A percentile compares a stretch with the other conserved stretches of the same genome.
Conservation (phyloP, 2,888 invertebrate genomes). For the Drosophila quasianomalipes region DNA sequence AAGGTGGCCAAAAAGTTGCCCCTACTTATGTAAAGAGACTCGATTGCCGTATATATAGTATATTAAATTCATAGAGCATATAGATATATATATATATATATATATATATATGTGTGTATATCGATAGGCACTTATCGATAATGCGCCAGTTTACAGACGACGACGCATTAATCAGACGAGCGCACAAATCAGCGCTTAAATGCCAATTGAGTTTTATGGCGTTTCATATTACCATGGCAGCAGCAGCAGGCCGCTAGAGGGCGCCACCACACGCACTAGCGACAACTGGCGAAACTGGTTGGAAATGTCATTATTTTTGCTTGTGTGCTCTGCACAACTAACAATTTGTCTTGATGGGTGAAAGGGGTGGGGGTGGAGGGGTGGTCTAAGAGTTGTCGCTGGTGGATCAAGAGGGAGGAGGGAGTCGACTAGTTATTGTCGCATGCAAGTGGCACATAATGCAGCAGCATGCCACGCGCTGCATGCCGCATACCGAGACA, state of each 20-base stretch:
- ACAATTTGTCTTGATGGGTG: conserved; percentile 61
- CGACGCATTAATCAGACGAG: conserved; percentile 60
- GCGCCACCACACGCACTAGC: conserved; percentile 32
- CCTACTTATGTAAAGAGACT: conserved; percentile 36
- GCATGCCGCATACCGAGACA: conserved; percentile 57
- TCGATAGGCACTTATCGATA: conserved; percentile 61
- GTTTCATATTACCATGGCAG: conserved; percentile 1
- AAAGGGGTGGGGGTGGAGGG: not conserved
- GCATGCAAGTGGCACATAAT: conserved; percentile 71
- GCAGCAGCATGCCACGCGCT: conserved; percentile 49
- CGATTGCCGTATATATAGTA: conserved; percentile 12
- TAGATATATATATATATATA: not conserved
- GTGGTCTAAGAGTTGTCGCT: not conserved
- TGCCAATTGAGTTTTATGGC: conserved; percentile 68
- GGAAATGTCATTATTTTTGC: conserved; percentile 67
- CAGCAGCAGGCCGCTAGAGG: conserved; percentile 28
- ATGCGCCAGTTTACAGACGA: conserved; percentile 12
- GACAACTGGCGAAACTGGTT: conserved; percentile 49
- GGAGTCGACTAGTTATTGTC: conserved; percentile 61
- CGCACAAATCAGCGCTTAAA: conserved; percentile 72
- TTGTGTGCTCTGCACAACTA: conserved; percentile 43
- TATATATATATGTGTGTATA: conserved; percentile 6
- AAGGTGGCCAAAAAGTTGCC: conserved; percentile 36
- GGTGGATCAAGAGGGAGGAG: not conserved
- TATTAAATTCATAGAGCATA: not conserved